Conservation (phyloP, 2,888 invertebrate genomes). For the Leptothorax acervorum region DNA sequence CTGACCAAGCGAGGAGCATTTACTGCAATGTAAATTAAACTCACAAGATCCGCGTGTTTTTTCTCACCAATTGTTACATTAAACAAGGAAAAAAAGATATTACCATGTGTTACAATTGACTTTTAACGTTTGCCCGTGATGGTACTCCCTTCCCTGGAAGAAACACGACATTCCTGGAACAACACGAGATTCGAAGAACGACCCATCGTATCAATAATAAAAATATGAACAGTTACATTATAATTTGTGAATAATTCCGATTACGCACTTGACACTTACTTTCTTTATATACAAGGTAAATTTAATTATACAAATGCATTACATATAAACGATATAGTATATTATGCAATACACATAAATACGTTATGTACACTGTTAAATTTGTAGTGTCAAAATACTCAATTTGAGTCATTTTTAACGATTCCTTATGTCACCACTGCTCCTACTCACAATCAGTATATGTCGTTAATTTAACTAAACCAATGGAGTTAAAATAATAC, state of each 20-base stretch:
- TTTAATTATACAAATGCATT: not conserved
- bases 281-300: not conserved
- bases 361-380: no score
- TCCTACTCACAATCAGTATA: no score
- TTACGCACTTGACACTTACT: not conserved
- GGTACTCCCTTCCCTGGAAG: conserved; percentile 87
- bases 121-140: conserved; percentile 86
- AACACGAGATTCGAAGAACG: not conserved
- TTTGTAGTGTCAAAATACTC: no score
- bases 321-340: not conserved
- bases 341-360: not conserved
- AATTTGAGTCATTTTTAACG: no score
- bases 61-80: not conserved
- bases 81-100: conserved; percentile 67
- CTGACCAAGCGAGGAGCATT: conserved; percentile 86
- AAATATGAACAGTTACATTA: not conserved
- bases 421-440: no score
- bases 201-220: not conserved
- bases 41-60: not conserved
- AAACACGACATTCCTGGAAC: conserved; percentile 85
- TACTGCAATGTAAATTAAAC: conserved; percentile 83
- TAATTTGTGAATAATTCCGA: not conserved
- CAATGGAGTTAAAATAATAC: no score
- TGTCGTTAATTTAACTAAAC: no score
- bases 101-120: conserved; percentile 93